Evolutionary conservation across 2,113 vertebrate genomes (phyloP), one percentile per base, ranked within the genome.

Genomic region (Neotoma lepida): DNA sequence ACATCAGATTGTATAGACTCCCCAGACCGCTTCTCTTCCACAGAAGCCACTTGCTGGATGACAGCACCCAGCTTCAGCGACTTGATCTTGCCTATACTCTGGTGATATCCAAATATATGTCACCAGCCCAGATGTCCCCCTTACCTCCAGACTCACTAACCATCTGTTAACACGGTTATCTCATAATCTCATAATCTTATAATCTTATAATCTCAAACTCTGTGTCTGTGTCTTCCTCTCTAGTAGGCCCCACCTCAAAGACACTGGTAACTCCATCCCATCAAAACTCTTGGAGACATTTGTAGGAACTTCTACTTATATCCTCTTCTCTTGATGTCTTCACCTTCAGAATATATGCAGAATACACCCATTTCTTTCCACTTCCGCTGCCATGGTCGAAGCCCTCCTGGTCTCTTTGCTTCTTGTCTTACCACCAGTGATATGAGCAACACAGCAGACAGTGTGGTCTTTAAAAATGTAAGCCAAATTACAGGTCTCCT

Each of bases 141-240:
- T 89, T 64, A n/a, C 54, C 28, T 70, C 88, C 58, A 93, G 78
- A 64, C 80, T 91, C 61, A 33, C n/a, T 90, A 46, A 91, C 41
- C 81, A n/a, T 82, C 28, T 58, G 4, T 61, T 39, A 56, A 35
- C 24, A 9, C 41, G 17, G 9, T 22, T 64, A 51, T 78, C 54
- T 41, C 30, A 61, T 4, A n/a, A 44, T 73, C 22, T 84, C 56
- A 49, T n/a, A n/a, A n/a, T n/a, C n/a, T n/a, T n/a, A n/a, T n/a
- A n/a, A n/a, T n/a, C 54, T 41, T 35, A 61, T 4, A n/a, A 44
- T 73, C 22, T 84, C 56, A 49, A 66, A 58, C 30, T 71, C 71
- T 73, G 17, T 41, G 41, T 81, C 71, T 77, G 30, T 71, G 70
- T 61, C 46, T 4, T 28, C 49, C 30, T 87, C 5, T 74, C 24